Evolutionary conservation across 2,797 vertebrate species (phyloP), one percentile per base, ranked within the genome.

Genomic region (Sebastes diploproa): DNA sequence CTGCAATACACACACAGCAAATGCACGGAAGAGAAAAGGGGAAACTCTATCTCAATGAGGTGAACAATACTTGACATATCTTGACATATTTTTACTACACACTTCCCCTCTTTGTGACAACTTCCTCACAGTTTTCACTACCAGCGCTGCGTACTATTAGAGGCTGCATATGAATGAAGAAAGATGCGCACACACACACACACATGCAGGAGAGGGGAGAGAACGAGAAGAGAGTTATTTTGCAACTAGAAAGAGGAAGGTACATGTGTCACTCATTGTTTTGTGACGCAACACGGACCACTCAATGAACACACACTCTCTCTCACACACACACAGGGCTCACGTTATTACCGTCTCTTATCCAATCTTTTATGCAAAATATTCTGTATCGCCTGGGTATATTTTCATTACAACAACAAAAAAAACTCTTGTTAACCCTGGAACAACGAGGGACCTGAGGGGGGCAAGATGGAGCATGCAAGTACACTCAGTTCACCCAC

Each of bases 161-260:
- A 62, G 27, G 65, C 65, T 76, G 75, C 81, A 84, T 22, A 91
- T 94, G 91, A 93, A 93, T 92, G 94, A 89, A 93, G 89, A 88
- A 86, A 93, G 83, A 91, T 32, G 50, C 52, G 22, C 58, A 20
- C 61, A 56, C 58, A n/a, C 81, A 32, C 74, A 32, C 50, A 72
- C 67, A 65, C 69, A 60, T 29, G 25, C 50, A 79, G 52, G 72
- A 50, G 64, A 50, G 69, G 66, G 77, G 34, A 60, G 71, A 74
- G 88, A 90, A 88, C 54, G 30, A 86, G 85, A 86, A 85, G 81
- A 89, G 87, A 56, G 81, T 46, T 90, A 86, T 94, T 90, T 92
- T 93, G 94, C 93, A 93, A 92, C 78, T 54, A 80, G 55, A 93
- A 94, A 93, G 94, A 91, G 94, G 94, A 94, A 94, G 90, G 78